These are phyloP conservation scores for Leptobrachium leishanense DNA, from an alignment of 2,113 vertebrate genomes.

Conservation along the genomic window DNA sequence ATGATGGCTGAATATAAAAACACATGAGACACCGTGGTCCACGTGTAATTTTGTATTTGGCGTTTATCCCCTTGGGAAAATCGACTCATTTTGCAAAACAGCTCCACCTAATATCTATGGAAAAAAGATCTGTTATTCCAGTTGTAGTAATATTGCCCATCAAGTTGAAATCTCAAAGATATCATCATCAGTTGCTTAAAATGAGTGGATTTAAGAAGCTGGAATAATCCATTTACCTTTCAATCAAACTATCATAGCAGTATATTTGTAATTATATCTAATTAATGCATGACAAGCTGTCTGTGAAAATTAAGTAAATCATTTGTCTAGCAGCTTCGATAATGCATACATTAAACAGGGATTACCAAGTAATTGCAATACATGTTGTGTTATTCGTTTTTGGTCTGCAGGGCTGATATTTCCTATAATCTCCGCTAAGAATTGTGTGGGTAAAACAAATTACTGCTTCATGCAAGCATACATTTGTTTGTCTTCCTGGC, in stretches of 20 bases:
- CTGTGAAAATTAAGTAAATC: constrained; percentile 63
- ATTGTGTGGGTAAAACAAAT: neutral
- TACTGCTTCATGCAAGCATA: too few species aligned
- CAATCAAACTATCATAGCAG: constrained; percentile 11
- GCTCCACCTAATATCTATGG: constrained; percentile 32
- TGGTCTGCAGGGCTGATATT: constrained; percentile 47
- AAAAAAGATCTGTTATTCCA: constrained; percentile 12
- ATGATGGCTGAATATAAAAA: constrained; percentile 33
- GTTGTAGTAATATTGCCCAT: constrained; percentile 35
- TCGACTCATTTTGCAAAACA: constrained; percentile 19
- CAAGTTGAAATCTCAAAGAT: constrained; percentile 59
- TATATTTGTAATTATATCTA: constrained; percentile 65
- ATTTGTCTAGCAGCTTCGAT: constrained; percentile 65
- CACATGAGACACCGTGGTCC: constrained; percentile 22
- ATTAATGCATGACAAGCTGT: constrained; percentile 64
- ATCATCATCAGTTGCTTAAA: constrained; percentile 50
- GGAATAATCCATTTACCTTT: constrained; percentile 55
- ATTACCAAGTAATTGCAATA: constrained; percentile 53
- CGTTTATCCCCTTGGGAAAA: constrained; percentile 36
- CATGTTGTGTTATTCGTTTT: constrained; percentile 44
- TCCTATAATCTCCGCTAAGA: neutral
- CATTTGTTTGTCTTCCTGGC: too few species aligned
- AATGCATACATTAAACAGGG: constrained; percentile 53
- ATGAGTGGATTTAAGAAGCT: neutral
- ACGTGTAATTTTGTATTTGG: constrained; percentile 38